Base-by-base conservation (phyloP, 1,140 invertebrate species). In the fruit fly (Drosophila melanogaster) region DNA sequence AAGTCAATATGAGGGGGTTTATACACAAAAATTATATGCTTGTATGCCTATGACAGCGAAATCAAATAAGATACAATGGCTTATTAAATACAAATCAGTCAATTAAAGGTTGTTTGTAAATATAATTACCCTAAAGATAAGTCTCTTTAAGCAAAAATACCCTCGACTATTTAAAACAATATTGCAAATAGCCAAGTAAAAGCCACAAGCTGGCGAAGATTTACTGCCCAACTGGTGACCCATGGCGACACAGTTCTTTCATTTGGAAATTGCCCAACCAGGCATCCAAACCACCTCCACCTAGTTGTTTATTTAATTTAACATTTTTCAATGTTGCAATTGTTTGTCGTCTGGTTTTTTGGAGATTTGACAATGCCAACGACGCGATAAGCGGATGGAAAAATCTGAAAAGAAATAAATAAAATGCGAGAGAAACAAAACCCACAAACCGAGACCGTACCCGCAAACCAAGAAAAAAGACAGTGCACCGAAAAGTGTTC, bases 281-380 rank as follows among this genome's bases (percentile, higher is more conserved):
- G 10, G 40, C 41, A 49, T 10, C 7, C 19, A 30, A 30, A 14
- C 33, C 59, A 22, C 37, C 53, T 7, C 38, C 26, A 14, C 7
- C n/a, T 43, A 17, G 38, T 30, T 60, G 40, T 72, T 72, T 72
- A 51, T 72, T 74, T 74, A 73, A 74, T 74, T 73, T 74, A 55
- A 50, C 30, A 72, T 35, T 74, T 41, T 47, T 37, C 35, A 46
- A 53, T 73, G 54, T 71, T 73, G 56, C 50, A 67, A 67, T 74
- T 64, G 67, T 73, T 64, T 73, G 67, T 74, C 72, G 71, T 54
- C 46, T 73, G 49, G 30, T 19, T 49, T 49, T 43, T 30, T 24
- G 38, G 44, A 73, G 69, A 74, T 73, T 72, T 73, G 38, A 72
- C 67, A 61, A 62, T 72, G 53, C 75, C 70, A 57, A 61, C 75